phyloP scores from a whole-genome alignment of 30 jellyfish, hydroid and myxozoan genomes.

The Aurelia aurita region DNA sequence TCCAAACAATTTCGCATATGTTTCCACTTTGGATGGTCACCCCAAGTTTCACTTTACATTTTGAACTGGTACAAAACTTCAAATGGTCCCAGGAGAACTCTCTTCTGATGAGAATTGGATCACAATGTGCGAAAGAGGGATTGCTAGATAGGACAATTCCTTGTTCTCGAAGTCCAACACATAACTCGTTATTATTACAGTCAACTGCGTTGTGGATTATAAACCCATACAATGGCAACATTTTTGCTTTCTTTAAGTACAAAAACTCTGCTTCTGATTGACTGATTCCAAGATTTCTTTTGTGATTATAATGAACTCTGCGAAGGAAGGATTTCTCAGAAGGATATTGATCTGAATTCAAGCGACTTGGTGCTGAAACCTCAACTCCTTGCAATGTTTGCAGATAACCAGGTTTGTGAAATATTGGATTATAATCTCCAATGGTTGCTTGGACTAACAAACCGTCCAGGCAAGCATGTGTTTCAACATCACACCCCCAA shows the following conservation, averaged over 20 bases:
- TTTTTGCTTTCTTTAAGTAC: conserved; percentile 51
- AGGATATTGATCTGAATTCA: conserved; percentile 57
- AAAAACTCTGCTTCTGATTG: conserved; percentile 42
- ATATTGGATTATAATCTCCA: conserved; percentile 59
- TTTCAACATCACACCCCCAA: conserved; percentile 74
- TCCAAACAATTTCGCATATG: conserved; percentile 39
- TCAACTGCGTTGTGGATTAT: conserved; percentile 46
- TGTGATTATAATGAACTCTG: conserved; percentile 40
- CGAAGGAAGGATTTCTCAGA: conserved; percentile 30
- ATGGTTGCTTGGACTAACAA: conserved; percentile 58
- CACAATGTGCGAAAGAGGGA: conserved; percentile 53
- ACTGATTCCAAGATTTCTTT: conserved; percentile 41
- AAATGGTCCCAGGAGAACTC: conserved; percentile 56
- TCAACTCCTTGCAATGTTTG: conserved; percentile 52
- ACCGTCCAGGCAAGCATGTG: conserved; percentile 75
- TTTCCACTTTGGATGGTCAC: conserved; percentile 41
- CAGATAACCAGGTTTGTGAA: conserved; percentile 42
- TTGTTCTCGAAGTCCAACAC: conserved; percentile 59
- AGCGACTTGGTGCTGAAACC: conserved; percentile 56
- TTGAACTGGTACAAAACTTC: conserved; percentile 40
- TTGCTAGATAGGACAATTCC: conserved; percentile 50
- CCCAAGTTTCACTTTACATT: conserved; percentile 62
- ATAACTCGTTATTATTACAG: conserved; percentile 19
- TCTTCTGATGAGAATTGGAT: conserved; percentile 17
- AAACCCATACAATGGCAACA: conserved; percentile 54